Base-by-base conservation (phyloP, 2,113 vertebrate species). In the Tachuris rubrigastra region DNA sequence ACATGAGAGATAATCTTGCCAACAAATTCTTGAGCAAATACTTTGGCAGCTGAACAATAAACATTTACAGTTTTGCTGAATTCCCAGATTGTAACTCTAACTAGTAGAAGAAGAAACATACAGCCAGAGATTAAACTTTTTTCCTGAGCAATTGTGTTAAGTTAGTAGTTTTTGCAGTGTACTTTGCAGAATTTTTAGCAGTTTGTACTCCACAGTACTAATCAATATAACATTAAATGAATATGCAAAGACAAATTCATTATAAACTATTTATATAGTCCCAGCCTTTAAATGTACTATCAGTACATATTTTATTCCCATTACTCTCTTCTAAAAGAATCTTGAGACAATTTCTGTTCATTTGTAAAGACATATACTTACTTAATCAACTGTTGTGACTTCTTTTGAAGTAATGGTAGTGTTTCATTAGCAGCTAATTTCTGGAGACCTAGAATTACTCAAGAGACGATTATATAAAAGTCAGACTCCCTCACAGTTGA, bases 401-500 rank as follows among this genome's bases (percentile, higher is more conserved):
- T 77, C 65, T 90, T 95, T 89, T 75, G 88, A 93, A 90, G 58
- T 83, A 91, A 87, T 46, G 20, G 28, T 73, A 89, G n/a, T 58
- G 56, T 91, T 96, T 96, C 67, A 83, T 94, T 97, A 96, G 17
- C 63, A 75, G 31, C 41, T 96, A 80, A 93, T 95, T 89, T 96
- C 37, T 92, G 92, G 77, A 87, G 59, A 85, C 35, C 44, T 93
- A 83, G 49, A 96, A 85, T 85, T 91, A 89, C 46, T 84, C 42
- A 74, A 65, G 28, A 86, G 63, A 72, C 76, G 25, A 84, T 81
- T 92, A 75, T 17, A 33, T 85, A 87, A 65, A 91, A 73, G 10
- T 65, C 39, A 67, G 28, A 82, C 10, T 71, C 33, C 66, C 68
- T 67, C 16, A 68, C 33, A 56, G 16, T 44, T 85, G 50, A 81